These are phyloP conservation scores for Drosophila cracens DNA, from an alignment of 2,888 invertebrate genomes.

Conservation along the genomic window DNA sequence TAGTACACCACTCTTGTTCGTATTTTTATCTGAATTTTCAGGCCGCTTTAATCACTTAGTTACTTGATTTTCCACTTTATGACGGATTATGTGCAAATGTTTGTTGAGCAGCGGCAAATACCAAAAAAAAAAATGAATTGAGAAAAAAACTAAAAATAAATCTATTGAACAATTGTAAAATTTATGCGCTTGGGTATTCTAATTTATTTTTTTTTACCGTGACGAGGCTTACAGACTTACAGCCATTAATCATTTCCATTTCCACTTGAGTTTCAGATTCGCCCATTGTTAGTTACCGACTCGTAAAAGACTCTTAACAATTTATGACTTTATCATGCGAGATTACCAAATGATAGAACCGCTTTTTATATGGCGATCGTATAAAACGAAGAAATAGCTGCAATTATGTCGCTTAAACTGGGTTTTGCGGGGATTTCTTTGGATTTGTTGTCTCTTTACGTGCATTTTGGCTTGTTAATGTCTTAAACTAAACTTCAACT, in stretches of 20 bases:
- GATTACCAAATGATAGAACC: constrained; percentile 17
- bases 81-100: constrained; percentile 77
- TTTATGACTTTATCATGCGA: constrained; percentile 49
- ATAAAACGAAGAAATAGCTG: not conserved
- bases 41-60: constrained; percentile 70
- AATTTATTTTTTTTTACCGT: not conserved
- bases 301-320: constrained; percentile 20
- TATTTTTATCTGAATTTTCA: constrained; percentile 20
- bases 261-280: constrained; percentile 20
- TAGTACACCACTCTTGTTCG: not conserved
- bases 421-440: not conserved
- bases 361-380: constrained; percentile 11
- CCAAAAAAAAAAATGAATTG: constrained; percentile 6
- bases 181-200: constrained; percentile 49
- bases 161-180: constrained; percentile 59
- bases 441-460: not conserved
- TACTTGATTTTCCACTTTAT: constrained; percentile 80
- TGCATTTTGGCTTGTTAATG: not conserved
- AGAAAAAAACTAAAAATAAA: constrained; percentile 22
- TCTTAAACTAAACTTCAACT: not conserved
- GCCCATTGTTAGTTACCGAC: constrained; percentile 17
- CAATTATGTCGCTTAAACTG: not conserved
- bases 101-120: constrained; percentile 37
- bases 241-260: constrained; percentile 55
- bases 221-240: constrained; percentile 14